These are phyloP conservation scores for Trichosurus vulpecula DNA, from an alignment of 2,797 vertebrate genomes.

Conservation along the genomic window DNA sequence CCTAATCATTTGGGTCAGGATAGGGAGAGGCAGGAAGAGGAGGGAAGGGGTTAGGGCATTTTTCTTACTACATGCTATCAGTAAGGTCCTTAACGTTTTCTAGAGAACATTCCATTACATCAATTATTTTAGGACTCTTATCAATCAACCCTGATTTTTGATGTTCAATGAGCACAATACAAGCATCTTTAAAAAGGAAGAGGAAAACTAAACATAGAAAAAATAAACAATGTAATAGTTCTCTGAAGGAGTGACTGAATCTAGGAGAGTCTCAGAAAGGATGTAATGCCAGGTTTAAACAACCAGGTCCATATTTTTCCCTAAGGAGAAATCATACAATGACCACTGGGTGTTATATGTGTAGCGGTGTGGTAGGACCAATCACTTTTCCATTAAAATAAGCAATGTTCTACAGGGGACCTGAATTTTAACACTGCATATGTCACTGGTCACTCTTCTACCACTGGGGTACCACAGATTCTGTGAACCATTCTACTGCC, in stretches of 20 bases:
- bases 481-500: not conserved
- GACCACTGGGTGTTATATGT: not conserved
- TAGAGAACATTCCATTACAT: not conserved
- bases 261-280: not conserved
- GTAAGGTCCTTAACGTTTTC: not conserved
- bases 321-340: not conserved
- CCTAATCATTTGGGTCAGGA: not conserved
- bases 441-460: not conserved
- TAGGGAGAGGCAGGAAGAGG: not conserved
- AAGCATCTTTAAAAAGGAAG: not conserved
- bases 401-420: not conserved
- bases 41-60: not conserved
- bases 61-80: not conserved
- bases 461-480: not conserved
- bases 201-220: not conserved
- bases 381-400: not conserved
- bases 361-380: not conserved
- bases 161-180: not conserved
- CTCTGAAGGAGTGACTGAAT: not conserved
- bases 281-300: not conserved
- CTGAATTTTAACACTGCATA: not conserved
- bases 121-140: not conserved
- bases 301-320: not conserved
- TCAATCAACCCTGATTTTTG: not conserved
- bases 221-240: not conserved